Base-by-base conservation (phyloP, 1,140 invertebrate species). In the Lordiphosa stackelbergi region DNA sequence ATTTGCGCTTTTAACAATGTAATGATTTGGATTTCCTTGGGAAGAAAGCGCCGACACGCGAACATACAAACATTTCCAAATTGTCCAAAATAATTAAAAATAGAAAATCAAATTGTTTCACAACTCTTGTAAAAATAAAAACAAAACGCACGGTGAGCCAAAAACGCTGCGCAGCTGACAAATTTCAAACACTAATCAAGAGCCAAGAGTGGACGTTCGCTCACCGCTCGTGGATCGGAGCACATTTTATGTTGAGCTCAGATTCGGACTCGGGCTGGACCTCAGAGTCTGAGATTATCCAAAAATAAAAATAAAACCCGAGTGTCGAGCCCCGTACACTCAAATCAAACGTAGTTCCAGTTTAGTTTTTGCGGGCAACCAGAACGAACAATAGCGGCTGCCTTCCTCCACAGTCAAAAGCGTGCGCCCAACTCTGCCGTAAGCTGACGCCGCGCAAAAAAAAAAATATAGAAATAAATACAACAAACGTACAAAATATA, bases 401-500 rank as follows among this genome's bases (percentile, higher is more conserved):
- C 64, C 38, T 42, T 9, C 40, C 12, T 6, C 13, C 12, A 13
- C 6, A 16, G 4, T 37, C 51, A 48, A 52, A 19, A 38, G 22
- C 22, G 35, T 8, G 22, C 22, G 22, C 22, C 22, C 22, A 24
- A 24, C 22, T 24, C 22, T 24, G 48, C 48, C 47, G 47, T 49
- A 48, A 66, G 62, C 55, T 49, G 6, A 31, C 35, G 63, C 13
- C 41, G 65, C 66, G 57, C 43, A 68, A 60, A 60, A 41, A 28
- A 24, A 46, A 73, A 75, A 66, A 19, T 19, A 19, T 19, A 19
- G 19, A 19, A 19, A 19, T 19, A 19, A 19, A 19, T 69, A 53
- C 75, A 79, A 79, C 73, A 81, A 71, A 51, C 64, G 54, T 63
- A 68, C 49, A 53, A 79, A 75, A 55, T 81, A 31, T 31, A 31